Percentiles rank a stretch among this genome's conserved stretches.
Evolutionary conservation across 1,140 invertebrate species (phyloP).

Genomic region (Hormaphis cornu): DNA sequence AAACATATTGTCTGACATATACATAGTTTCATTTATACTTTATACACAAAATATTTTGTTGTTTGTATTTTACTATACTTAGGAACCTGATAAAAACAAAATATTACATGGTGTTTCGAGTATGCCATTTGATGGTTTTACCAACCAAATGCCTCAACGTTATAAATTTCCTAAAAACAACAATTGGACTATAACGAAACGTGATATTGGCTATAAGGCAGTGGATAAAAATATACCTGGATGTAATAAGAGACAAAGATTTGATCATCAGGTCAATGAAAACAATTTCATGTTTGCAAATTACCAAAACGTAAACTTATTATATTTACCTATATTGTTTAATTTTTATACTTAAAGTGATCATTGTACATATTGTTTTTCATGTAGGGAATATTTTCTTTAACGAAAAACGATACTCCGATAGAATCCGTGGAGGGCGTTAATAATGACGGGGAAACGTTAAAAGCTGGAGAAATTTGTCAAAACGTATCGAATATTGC

Average conservation of each 20-base stretch:
- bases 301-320: slow-evolving; percentile 6
- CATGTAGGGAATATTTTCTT: slow-evolving; percentile 1
- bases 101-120: neutral
- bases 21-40: too few species aligned
- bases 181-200: neutral
- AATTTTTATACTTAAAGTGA: neutral
- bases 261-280: slow-evolving; percentile 13
- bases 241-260: slow-evolving; percentile 12
- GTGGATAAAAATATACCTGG: slow-evolving; percentile 19
- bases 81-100: slow-evolving; percentile 13
- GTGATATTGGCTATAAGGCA: slow-evolving; percentile 2
- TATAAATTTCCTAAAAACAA: slow-evolving; percentile 8
- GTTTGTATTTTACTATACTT: neutral
- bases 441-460: slow-evolving; percentile 14
- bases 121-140: slow-evolving; percentile 12
- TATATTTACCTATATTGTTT: neutral
- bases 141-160: neutral
- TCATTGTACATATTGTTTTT: neutral
- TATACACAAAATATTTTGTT: neutral
- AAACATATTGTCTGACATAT: too few species aligned
- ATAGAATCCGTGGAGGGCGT: neutral
- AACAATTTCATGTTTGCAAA: neutral
- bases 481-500: slow-evolving; percentile 3
- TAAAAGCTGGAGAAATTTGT: neutral
- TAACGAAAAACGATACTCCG: slow-evolving; percentile 1